Base-by-base conservation (phyloP, 2,888 invertebrate genomes). In the Lypha dubia region DNA sequence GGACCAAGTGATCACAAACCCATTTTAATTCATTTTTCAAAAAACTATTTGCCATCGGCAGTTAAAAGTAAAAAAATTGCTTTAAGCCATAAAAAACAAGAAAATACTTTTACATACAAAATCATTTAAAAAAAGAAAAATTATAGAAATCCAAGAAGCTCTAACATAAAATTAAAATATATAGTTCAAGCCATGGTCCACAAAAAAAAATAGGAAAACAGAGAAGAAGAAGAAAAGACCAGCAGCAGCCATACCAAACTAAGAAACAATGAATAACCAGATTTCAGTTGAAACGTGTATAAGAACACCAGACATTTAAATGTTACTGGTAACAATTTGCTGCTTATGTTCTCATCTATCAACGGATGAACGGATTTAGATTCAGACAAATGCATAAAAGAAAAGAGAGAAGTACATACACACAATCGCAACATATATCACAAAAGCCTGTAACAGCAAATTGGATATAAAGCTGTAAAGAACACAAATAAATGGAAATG, bases 321-420 rank as follows among this genome's bases (percentile, higher is more conserved):
- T 65, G 65, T 38, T n/a, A 56, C 65, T 28, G n/a, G 7, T 56
- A 58, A 49, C 49, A 73, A 6, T 79, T 73, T 73, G 58, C 58
- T 51, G 46, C 28, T 58, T 58, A 49, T 41, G 58, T 49, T 38
- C 49, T 51, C 73, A 67, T 73, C 58, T 46, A 68, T 46, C 74
- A 81, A 60, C 38, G 53, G 24, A 62, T 68, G 68, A 68, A 68
- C 44, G 53, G 80, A 75, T 81, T 81, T 68, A 74, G 44, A 32
- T 62, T 35, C 24, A 53, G 62, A 62, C 13, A 60, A 62, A 53
- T 51, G 32, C 17, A 32, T 32, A 7, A 38, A 62, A 22, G 1
- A 4, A 5, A 35, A 49, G 20, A 15, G 4, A 53, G 13, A 28
- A 41, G 6, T 15, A 41, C 11, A 44, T 5, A 71, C 28, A 28